These are phyloP conservation scores for Drosophila siamana DNA, from an alignment of 2,888 invertebrate species.

Conservation along the genomic window DNA sequence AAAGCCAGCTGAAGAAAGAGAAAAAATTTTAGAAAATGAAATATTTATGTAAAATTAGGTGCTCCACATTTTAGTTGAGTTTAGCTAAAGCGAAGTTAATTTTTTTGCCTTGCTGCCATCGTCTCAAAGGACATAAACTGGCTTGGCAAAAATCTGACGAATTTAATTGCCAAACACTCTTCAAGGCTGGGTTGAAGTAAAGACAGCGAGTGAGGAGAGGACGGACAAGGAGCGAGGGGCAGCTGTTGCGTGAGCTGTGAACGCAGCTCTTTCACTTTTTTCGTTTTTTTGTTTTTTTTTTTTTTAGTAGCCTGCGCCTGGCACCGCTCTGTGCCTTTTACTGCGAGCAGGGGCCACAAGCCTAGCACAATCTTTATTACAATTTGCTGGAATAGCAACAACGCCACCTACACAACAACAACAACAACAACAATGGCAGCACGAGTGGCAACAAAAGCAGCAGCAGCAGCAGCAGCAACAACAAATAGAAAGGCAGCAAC, in stretches of 20 bases:
- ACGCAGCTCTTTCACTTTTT: constrained; percentile 54
- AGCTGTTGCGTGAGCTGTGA: constrained; percentile 48
- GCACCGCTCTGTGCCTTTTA: constrained; percentile 55
- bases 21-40: background rate
- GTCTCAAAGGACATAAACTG: constrained; percentile 19
- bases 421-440: constrained; percentile 22
- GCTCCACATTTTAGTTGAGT: background rate
- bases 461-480: constrained; percentile 29
- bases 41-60: background rate
- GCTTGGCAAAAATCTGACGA: constrained; percentile 44
- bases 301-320: constrained; percentile 13
- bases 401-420: constrained; percentile 40
- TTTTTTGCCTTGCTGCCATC: background rate
- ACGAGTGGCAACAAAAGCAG: constrained; percentile 20
- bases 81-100: background rate
- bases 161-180: constrained; percentile 65
- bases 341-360: constrained; percentile 42
- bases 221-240: too few relatives aligned
- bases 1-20: too few relatives aligned
- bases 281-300: background rate
- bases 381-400: constrained; percentile 52
- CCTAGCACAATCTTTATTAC: constrained; percentile 66
- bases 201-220: background rate
- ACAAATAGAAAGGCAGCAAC: constrained; percentile 56
- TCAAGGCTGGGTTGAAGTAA: constrained; percentile 23